These are phyloP conservation scores for Horisme vitalbata DNA, from an alignment of 2,888 invertebrate genomes.

Conservation along the genomic window DNA sequence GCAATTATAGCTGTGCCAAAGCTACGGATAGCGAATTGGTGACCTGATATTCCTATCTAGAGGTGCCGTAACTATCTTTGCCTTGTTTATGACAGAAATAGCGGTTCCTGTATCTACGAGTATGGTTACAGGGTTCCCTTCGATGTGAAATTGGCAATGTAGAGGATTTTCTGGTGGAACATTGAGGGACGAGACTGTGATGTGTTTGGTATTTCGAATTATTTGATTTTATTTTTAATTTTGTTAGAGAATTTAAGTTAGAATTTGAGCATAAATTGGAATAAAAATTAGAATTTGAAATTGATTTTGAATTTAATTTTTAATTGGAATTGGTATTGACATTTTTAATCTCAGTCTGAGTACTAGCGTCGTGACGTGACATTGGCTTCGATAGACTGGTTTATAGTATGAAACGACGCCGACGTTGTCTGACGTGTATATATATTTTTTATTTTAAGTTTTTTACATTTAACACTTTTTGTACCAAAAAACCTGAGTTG, in stretches of 20 bases:
- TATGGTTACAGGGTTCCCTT: slow-evolving; percentile 31
- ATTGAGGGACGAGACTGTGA: slow-evolving; percentile 34
- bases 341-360: neutral
- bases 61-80: neutral
- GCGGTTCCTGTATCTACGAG: slow-evolving; percentile 34
- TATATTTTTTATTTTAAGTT: neutral
- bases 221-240: slow-evolving; percentile 23
- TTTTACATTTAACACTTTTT: too few relatives aligned
- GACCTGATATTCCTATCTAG: neutral
- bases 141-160: slow-evolving; percentile 35
- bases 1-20: too few relatives aligned
- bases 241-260: slow-evolving; percentile 18
- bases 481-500: too few relatives aligned
- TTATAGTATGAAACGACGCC: neutral
- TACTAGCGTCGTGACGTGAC: slow-evolving; percentile 6
- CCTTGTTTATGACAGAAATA: neutral
- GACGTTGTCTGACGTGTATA: slow-evolving; percentile 1
- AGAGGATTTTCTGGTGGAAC: slow-evolving; percentile 38
- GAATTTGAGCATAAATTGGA: slow-evolving; percentile 4
- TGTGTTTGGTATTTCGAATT: slow-evolving; percentile 17
- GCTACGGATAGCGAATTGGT: neutral
- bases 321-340: neutral
- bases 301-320: neutral
- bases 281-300: slow-evolving; percentile 7
- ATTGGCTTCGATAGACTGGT: slow-evolving; percentile 14